A percentile compares a stretch with the other conserved stretches of the same genome.
Evolutionary conservation across 2,888 invertebrate genomes (phyloP).

Genomic region (Phortica okadai): DNA sequence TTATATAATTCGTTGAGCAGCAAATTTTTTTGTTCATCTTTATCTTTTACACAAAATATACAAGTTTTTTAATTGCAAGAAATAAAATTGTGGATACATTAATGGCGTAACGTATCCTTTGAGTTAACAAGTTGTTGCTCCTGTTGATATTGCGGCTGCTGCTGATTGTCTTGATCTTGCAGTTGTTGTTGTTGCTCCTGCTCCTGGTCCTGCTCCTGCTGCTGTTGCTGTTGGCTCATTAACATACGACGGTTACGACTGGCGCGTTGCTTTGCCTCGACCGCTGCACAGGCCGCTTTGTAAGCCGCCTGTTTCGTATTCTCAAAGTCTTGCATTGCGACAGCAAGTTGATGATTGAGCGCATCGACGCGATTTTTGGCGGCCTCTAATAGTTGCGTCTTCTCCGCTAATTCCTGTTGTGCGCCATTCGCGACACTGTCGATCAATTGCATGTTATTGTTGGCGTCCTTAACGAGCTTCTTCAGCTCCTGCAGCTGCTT

Average conservation of each 20-base stretch:
- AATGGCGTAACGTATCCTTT: no score
- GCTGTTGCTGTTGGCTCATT: not conserved
- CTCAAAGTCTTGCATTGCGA: constrained; percentile 81
- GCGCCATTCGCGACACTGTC: constrained; percentile 81
- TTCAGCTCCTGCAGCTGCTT: constrained; percentile 78
- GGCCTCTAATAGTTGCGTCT: constrained; percentile 82
- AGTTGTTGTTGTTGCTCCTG: not conserved
- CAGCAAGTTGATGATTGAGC: constrained; percentile 80
- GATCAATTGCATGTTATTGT: constrained; percentile 79
- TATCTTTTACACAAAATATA: no score
- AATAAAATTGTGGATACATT: no score
- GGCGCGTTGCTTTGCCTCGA: constrained; percentile 81
- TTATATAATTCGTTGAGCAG: no score
- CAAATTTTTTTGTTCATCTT: no score
- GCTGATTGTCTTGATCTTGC: not conserved
- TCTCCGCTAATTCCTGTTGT: constrained; percentile 81
- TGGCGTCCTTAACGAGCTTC: constrained; percentile 77
- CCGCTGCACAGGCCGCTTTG: constrained; percentile 83
- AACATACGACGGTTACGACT: constrained; percentile 43
- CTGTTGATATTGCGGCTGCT: not conserved
- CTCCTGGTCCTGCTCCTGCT: not conserved
- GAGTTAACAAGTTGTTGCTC: not conserved
- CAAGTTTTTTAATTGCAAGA: no score
- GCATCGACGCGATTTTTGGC: constrained; percentile 82
- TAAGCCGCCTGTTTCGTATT: constrained; percentile 84